phyloP scores from a whole-genome alignment of 2,888 invertebrate species.

The Athripsodes cinereus region DNA sequence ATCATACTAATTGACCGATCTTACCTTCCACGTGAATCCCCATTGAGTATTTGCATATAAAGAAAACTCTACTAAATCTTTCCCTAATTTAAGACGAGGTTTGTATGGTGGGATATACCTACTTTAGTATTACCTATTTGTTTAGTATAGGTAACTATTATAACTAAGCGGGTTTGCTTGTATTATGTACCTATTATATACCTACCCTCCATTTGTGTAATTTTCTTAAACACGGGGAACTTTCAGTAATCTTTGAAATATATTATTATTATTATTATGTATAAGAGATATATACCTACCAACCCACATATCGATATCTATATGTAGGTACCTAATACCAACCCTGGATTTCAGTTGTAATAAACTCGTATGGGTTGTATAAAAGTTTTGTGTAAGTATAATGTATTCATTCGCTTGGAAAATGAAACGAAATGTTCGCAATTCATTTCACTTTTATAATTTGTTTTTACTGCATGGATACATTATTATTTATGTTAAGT shows the following conservation, averaged over 20 bases:
- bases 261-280: too few relatives aligned
- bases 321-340: too few relatives aligned
- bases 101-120: too few relatives aligned
- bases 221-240: background rate
- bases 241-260: background rate
- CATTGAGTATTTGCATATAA: slow-evolving; percentile 21
- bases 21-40: slow-evolving; percentile 18
- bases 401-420: slow-evolving; percentile 12
- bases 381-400: background rate
- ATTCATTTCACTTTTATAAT: slow-evolving; percentile 9
- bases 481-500: too few relatives aligned
- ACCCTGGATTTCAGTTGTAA: too few relatives aligned
- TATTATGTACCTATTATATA: background rate
- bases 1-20: slow-evolving; percentile 26
- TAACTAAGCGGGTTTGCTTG: background rate
- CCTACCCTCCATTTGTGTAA: background rate
- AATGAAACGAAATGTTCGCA: slow-evolving; percentile 12
- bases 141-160: too few relatives aligned
- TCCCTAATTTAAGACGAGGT: slow-evolving; percentile 25
- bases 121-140: background rate
- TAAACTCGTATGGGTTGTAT: too few relatives aligned
- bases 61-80: slow-evolving; percentile 19
- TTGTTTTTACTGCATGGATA: too few relatives aligned
- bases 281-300: too few relatives aligned
- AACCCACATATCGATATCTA: too few relatives aligned